phyloP scores from a whole-genome alignment of 2,113 vertebrate genomes.

The Cariama cristata region DNA sequence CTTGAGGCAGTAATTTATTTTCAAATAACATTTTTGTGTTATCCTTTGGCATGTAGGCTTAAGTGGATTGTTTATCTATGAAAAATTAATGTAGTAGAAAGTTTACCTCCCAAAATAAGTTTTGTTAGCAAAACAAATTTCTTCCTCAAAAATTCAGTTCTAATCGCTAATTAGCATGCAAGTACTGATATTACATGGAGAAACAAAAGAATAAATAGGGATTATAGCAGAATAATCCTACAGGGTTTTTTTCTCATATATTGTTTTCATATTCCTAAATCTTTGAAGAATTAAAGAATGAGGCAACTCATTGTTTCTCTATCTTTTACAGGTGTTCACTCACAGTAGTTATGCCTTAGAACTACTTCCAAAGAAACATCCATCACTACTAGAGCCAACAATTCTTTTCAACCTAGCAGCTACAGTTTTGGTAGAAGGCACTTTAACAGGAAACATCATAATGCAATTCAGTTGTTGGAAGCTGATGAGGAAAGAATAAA shows the following conservation, averaged over 20 bases:
- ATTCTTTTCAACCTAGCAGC: neutral
- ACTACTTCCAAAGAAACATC: neutral
- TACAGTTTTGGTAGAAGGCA: neutral
- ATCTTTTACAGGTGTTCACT: neutral
- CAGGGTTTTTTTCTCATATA: neutral
- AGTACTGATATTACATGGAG: neutral
- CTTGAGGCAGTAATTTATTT: constrained; percentile 34
- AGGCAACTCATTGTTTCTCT: neutral
- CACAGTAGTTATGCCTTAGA: neutral
- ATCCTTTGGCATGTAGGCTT: constrained; percentile 6
- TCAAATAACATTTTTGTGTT: constrained; percentile 5
- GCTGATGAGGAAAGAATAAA: neutral
- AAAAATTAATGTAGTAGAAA: neutral
- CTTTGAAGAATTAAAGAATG: neutral
- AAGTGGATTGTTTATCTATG: neutral
- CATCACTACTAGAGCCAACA: neutral
- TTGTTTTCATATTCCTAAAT: neutral
- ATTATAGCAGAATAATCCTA: constrained; percentile 24
- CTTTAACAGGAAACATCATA: neutral
- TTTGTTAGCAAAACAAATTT: neutral
- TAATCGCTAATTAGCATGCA: constrained; percentile 34
- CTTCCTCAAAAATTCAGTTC: neutral
- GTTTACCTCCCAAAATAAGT: neutral
- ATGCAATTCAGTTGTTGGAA: neutral
- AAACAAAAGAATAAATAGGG: constrained; percentile 18